These are phyloP conservation scores for Australoheros facetus DNA, from an alignment of 2,797 vertebrate species.

Conservation along the genomic window DNA sequence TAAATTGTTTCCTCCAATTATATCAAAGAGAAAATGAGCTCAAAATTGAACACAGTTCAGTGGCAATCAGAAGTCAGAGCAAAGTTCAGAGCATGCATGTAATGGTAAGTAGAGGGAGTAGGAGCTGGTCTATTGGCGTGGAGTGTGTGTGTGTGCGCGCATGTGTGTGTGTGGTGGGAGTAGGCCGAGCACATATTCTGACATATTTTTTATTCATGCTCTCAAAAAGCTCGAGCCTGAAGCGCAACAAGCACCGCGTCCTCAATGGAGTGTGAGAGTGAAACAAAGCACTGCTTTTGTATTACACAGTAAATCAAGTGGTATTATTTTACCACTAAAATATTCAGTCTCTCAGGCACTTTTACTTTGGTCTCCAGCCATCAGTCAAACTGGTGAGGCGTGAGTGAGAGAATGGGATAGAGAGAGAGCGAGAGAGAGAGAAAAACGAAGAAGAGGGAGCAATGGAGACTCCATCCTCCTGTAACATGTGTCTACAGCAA, in stretches of 20 bases:
- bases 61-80: conserved; percentile 95
- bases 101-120: conserved; percentile 47
- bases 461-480: conserved; percentile 90
- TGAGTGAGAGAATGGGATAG: conserved; percentile 75
- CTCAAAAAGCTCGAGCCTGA: conserved; percentile 72
- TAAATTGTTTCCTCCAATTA: conserved; percentile 98
- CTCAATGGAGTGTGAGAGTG: conserved; percentile 80
- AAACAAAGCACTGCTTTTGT: conserved; percentile 86
- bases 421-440: conserved; percentile 54
- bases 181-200: conserved; percentile 40
- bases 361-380: conserved; percentile 93
- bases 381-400: conserved; percentile 98
- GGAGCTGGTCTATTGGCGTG: background rate
- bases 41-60: conserved; percentile 91
- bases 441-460: conserved; percentile 48
- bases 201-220: conserved; percentile 84
- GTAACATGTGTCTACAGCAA: conserved; percentile 98
- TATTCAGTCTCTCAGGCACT: conserved; percentile 96
- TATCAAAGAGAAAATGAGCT: conserved; percentile 92
- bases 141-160: background rate
- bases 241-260: conserved; percentile 77
- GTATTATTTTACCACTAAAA: conserved; percentile 98
- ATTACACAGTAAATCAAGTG: conserved; percentile 97
- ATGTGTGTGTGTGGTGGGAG: background rate
- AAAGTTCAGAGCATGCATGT: conserved; percentile 87